Base-by-base conservation (phyloP, 2,888 invertebrate genomes). In the Dendrolimus pini region DNA sequence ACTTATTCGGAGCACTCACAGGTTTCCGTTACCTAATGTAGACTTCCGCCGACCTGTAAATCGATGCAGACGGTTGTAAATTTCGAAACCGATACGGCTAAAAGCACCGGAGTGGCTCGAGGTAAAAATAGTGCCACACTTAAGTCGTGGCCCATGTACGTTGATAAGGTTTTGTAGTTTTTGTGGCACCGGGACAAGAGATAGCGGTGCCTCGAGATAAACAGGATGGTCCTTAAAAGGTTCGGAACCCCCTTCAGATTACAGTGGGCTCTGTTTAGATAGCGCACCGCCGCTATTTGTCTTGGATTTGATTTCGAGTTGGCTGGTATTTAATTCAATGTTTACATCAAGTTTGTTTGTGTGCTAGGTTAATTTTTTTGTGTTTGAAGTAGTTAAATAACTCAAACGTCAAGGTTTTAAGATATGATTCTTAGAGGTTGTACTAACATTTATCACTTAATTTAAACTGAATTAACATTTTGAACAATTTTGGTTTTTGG, bases 71-170 rank as follows among this genome's bases (percentile, higher is more conserved):
- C 79, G 72, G 80, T 80, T 82, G 85, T 89, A 89, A 89, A 89
- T 89, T 84, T 82, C 74, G 77, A 78, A 70, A 67, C 74, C 73
- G 87, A 89, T 90, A 89, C 78, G 83, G 83, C 74, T 89, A 85
- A 89, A 87, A 89, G 89, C 84, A 80, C 84, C 81, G 79, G 66
- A 71, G 80, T 76, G 75, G 47, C 47, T 47, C 65, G 68, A 75
- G 77, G 73, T 84, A 82, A 85, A 88, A 88, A 85, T 86, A 82
- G 80, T 81, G 83, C 68, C 78, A 79, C 77, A 70, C 74, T 77
- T 89, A 90, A 90, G 89, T 86, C 77, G 79, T 84, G 83, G 85
- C 88, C 81, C 87, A 82, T 90, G 90, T 90, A 77, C 71, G 58
- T 71, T 83, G 90, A 90, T 90, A 90, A 89, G 87, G 76, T 80